Conservation (phyloP, 2,888 invertebrate species). For the Masnerella sp. region DNA sequence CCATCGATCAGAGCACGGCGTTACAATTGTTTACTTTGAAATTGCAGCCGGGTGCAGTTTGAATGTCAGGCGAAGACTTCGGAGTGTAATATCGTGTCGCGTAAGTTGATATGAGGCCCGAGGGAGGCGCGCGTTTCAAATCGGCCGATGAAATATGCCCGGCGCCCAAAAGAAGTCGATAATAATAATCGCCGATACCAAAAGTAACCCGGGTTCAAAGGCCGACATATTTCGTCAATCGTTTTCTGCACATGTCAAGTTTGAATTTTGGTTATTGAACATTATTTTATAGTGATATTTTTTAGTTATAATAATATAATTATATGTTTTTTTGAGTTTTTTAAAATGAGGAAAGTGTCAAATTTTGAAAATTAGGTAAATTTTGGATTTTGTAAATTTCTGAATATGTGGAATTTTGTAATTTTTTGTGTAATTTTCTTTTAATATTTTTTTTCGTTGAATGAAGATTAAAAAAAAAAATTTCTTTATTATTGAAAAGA, state of each 20-base stretch:
- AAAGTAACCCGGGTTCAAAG: constrained; percentile 42
- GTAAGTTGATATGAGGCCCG: constrained; percentile 41
- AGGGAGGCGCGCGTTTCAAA: constrained; percentile 47
- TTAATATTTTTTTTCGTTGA: too few species aligned
- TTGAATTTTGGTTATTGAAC: constrained; percentile 4
- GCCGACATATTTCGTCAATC: constrained; percentile 47
- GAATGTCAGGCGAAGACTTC: constrained; percentile 50
- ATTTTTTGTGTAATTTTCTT: too few species aligned
- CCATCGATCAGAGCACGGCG: constrained; percentile 31
- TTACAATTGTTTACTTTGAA: constrained; percentile 52
- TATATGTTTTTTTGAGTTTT: too few species aligned
- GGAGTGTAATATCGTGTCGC: constrained; percentile 54
- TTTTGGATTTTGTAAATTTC: too few species aligned
- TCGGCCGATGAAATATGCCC: constrained; percentile 49
- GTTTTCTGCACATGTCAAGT: constrained; percentile 38
- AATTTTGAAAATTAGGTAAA: too few species aligned
- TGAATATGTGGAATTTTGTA: too few species aligned
- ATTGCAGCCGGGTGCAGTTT: constrained; percentile 48
- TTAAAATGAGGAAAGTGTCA: too few species aligned
- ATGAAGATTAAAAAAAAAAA: too few species aligned
- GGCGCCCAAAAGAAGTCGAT: constrained; percentile 36
- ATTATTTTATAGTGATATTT: not conserved
- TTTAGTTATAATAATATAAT: too few species aligned
- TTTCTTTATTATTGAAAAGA: too few species aligned
- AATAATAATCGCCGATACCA: constrained; percentile 42